Base-by-base conservation (phyloP, 1,140 invertebrate species). In the Papilio xuthus region DNA sequence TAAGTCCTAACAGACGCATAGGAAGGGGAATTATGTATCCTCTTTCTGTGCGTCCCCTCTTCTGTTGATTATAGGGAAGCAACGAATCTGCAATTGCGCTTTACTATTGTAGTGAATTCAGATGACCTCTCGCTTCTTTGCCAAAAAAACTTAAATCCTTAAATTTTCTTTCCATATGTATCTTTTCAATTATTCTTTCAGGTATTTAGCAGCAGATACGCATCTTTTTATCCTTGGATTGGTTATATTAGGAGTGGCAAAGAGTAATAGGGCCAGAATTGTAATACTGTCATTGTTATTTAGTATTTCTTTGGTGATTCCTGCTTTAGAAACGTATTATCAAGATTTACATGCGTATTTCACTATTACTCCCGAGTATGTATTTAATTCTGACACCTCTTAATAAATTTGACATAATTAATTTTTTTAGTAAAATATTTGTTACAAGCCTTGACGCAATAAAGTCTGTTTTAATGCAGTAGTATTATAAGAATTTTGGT, bases 121-220 rank as follows among this genome's bases (percentile, higher is more conserved):
- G n/a, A n/a, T n/a, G n/a, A n/a, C n/a, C n/a, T n/a, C n/a, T n/a
- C n/a, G n/a, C n/a, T n/a, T n/a, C n/a, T n/a, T n/a, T n/a, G n/a
- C n/a, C n/a, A n/a, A n/a, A n/a, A n/a, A n/a, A n/a, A n/a, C n/a
- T n/a, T n/a, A 6, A 37, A 37, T 6, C 32, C 32, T 37, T 37
- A 37, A 1, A 37, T 37, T n/a, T n/a, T n/a, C n/a, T n/a, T n/a
- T n/a, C 4, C 32, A 4, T n/a, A 76, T 71, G 23, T 23, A 18
- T 12, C 53, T 44, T 9, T 47, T 47, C 60, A 15, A 81, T 63
- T 60, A 77, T 18, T 76, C 18, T 80, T 79, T 20, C 78, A 91
- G 89, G 89, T 86, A 89, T 71, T 32, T 91, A 28, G 86, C 83
- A 70, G 81, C 85, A 2, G 89, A 87, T 18, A 83, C 84, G 77